A percentile compares a stretch with the other conserved stretches of the same genome.
phyloP scores from a whole-genome alignment of 2,888 invertebrate genomes.

The Callimorpha dominula region DNA sequence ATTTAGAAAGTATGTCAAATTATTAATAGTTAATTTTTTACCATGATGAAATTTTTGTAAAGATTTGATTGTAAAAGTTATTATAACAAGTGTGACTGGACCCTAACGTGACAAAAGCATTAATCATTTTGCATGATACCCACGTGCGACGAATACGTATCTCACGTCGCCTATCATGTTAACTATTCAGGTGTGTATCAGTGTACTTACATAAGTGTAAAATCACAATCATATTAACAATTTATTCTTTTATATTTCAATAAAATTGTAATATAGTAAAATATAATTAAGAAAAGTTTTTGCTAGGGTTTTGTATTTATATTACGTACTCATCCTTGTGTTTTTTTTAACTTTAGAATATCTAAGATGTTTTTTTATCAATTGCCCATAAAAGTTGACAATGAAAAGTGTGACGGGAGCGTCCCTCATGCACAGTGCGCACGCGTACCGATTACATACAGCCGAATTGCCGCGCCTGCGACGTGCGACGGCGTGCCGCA shows the following conservation, averaged over 20 bases:
- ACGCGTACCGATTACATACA: conserved; percentile 74
- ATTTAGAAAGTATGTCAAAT: too few species aligned
- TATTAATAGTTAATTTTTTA: too few species aligned
- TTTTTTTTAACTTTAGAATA: too few species aligned
- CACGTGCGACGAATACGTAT: background rate
- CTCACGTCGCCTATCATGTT: background rate
- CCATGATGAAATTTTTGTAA: background rate
- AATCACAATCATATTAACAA: too few species aligned
- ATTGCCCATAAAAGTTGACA: background rate
- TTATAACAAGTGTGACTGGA: background rate
- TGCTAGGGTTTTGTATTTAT: too few species aligned
- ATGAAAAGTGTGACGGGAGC: conserved; percentile 46
- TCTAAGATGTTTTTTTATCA: too few species aligned
- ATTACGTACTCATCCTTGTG: too few species aligned
- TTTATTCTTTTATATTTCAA: too few species aligned
- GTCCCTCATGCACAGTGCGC: conserved; percentile 51
- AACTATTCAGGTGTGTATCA: background rate
- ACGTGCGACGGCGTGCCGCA: conserved; percentile 40
- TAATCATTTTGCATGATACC: background rate
- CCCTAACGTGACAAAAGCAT: conserved; percentile 10
- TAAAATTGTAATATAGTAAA: too few species aligned
- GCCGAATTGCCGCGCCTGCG: conserved; percentile 60
- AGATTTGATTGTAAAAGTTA: background rate
- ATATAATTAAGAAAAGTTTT: too few species aligned
- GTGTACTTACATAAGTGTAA: too few species aligned